Conservation (phyloP, 2,113 vertebrate genomes). For the Crotophaga sulcirostris region DNA sequence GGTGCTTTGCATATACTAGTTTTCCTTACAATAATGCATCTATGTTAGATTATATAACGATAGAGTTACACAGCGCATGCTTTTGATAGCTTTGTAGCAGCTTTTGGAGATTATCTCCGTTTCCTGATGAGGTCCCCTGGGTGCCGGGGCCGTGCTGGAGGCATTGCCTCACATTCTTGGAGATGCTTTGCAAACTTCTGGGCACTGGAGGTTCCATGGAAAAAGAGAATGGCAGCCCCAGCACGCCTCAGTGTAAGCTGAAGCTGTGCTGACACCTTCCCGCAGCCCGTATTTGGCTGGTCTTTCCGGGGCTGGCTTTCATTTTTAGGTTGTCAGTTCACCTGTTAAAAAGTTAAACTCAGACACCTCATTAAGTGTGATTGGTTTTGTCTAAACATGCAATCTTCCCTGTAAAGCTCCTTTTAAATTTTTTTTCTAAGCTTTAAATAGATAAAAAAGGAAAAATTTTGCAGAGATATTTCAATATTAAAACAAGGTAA, state of each 20-base stretch:
- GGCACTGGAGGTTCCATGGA: background rate
- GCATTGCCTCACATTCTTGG: background rate
- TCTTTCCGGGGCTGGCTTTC: background rate
- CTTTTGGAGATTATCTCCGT: background rate
- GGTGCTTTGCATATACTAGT: too few relatives aligned
- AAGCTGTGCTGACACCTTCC: background rate
- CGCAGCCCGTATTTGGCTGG: background rate
- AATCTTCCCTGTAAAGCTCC: background rate
- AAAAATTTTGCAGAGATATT: background rate
- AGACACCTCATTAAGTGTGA: background rate
- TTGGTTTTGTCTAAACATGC: background rate
- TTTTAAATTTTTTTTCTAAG: background rate
- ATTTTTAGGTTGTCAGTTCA: background rate
- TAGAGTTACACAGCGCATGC: background rate
- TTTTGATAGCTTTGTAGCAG: background rate
- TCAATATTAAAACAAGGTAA: background rate
- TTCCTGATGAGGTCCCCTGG: background rate
- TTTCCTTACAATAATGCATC: background rate
- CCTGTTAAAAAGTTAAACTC: background rate
- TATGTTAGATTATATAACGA: rapidly evolving
- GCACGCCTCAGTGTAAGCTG: background rate
- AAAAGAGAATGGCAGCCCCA: background rate
- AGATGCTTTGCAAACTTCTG: background rate
- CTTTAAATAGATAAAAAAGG: background rate
- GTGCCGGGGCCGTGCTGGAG: background rate